Percentiles rank a stretch among this genome's conserved stretches.
These are phyloP conservation scores for Ispidina lecontei DNA, from an alignment of 2,797 vertebrate genomes.

Conservation along the genomic window DNA sequence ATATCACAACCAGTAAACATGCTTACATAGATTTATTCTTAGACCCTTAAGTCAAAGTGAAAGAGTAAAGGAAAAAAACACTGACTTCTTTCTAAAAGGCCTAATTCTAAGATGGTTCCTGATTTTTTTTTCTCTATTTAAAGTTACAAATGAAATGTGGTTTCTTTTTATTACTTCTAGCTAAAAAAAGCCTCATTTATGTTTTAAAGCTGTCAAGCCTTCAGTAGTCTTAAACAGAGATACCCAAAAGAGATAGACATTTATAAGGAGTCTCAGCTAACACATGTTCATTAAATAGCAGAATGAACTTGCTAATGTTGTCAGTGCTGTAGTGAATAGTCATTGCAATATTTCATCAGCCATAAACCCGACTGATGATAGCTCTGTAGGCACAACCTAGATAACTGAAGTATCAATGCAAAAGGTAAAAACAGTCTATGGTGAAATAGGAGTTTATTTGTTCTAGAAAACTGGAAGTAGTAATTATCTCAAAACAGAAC, in stretches of 20 bases:
- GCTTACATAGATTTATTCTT: background rate
- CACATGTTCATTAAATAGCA: background rate
- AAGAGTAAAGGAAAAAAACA: background rate
- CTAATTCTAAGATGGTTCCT: background rate
- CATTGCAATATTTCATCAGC: background rate
- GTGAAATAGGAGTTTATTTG: background rate
- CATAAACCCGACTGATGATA: background rate
- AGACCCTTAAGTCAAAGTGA: background rate
- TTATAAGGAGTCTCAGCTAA: background rate
- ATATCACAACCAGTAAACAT: background rate
- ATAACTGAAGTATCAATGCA: background rate
- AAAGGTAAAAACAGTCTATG: background rate
- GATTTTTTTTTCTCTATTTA: background rate
- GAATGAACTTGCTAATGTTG: background rate
- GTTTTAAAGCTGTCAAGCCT: background rate
- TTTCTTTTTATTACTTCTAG: background rate
- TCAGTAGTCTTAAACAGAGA: background rate
- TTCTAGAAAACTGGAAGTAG: background rate
- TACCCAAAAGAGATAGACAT: background rate
- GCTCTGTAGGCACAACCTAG: background rate
- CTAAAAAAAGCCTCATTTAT: background rate
- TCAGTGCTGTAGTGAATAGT: background rate
- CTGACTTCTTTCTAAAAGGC: background rate
- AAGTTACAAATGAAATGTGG: background rate
- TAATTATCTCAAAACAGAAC: background rate